Evolutionary conservation across 35 echinoderm and acorn worm species (phyloP).

Genomic region (Diadema setosum): DNA sequence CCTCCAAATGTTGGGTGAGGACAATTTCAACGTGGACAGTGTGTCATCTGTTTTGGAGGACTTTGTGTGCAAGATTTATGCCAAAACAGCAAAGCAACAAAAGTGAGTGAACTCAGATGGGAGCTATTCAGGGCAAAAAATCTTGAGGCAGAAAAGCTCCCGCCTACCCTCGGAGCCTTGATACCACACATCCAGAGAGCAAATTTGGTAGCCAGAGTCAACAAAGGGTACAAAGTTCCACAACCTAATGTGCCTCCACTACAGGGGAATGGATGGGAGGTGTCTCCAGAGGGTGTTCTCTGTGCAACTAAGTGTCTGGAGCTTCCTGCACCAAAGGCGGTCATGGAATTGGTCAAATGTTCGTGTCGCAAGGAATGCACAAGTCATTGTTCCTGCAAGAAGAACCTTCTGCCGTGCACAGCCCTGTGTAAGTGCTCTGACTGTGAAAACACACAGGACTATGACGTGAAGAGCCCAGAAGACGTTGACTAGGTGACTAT

Average conservation of each 20-base stretch:
- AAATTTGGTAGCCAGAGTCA: constrained; percentile 6
- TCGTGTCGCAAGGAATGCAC: neutral
- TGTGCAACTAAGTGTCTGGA: neutral
- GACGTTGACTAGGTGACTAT: no score
- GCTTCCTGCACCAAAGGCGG: constrained; percentile 1
- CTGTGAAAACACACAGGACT: no score
- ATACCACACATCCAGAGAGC: constrained; percentile 17
- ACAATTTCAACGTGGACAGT: constrained; percentile 1
- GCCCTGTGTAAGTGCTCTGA: no score
- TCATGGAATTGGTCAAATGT: constrained; percentile 26
- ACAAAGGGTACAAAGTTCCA: neutral
- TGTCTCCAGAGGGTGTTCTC: neutral
- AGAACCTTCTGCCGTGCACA: no score
- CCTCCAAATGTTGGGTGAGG: neutral
- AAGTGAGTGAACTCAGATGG: constrained; percentile 31
- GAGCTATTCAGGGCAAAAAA: neutral
- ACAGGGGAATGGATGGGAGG: constrained; percentile 19
- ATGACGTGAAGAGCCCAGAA: no score
- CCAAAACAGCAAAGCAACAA: constrained; percentile 13
- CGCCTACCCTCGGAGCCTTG: constrained; percentile 6
- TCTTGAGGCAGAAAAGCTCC: constrained; percentile 31
- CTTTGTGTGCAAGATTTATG: neutral
- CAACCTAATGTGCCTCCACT: no score
- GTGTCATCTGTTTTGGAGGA: neutral
- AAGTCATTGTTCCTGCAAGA: constrained; percentile 2